These are phyloP conservation scores for Amorpha juglandis DNA, from an alignment of 2,888 invertebrate species.

Conservation along the genomic window DNA sequence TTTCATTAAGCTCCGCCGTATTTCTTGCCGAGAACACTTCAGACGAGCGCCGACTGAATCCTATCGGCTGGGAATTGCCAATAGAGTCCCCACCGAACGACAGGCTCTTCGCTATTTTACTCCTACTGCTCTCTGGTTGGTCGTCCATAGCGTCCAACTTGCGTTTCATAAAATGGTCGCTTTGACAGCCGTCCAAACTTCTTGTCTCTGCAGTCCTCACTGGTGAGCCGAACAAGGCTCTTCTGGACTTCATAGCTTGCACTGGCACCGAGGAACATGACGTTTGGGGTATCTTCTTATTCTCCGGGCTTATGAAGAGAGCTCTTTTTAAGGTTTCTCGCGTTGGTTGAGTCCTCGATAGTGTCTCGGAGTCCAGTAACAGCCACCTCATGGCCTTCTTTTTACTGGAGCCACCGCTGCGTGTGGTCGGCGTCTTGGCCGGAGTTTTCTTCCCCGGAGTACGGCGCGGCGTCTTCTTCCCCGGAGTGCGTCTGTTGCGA, in stretches of 20 bases:
- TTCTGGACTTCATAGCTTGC: constrained; percentile 85
- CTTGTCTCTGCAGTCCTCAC: constrained; percentile 62
- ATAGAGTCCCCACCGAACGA: constrained; percentile 82
- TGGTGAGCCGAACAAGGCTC: constrained; percentile 87
- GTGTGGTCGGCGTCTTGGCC: constrained; percentile 79
- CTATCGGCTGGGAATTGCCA: constrained; percentile 49
- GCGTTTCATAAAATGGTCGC: constrained; percentile 70
- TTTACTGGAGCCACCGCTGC: constrained; percentile 86
- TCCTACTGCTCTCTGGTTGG: constrained; percentile 57
- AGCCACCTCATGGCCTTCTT: constrained; percentile 82
- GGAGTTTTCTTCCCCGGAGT: constrained; percentile 84
- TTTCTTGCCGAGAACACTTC: constrained; percentile 62
- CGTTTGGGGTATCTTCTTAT: constrained; percentile 58
- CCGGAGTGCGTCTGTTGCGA: constrained; percentile 78
- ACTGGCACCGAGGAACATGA: constrained; percentile 72
- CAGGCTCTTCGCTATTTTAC: constrained; percentile 84
- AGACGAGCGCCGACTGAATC: constrained; percentile 67
- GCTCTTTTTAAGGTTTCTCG: constrained; percentile 87
- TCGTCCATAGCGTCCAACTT: constrained; percentile 79
- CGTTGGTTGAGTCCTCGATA: constrained; percentile 68
- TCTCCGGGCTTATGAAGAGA: constrained; percentile 89
- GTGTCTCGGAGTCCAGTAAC: constrained; percentile 68
- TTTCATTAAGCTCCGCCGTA: constrained; percentile 83
- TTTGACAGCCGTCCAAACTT: constrained; percentile 63
- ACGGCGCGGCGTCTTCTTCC: constrained; percentile 73